These are phyloP conservation scores for Helleia helle DNA, from an alignment of 2,888 invertebrate genomes.

Conservation along the genomic window DNA sequence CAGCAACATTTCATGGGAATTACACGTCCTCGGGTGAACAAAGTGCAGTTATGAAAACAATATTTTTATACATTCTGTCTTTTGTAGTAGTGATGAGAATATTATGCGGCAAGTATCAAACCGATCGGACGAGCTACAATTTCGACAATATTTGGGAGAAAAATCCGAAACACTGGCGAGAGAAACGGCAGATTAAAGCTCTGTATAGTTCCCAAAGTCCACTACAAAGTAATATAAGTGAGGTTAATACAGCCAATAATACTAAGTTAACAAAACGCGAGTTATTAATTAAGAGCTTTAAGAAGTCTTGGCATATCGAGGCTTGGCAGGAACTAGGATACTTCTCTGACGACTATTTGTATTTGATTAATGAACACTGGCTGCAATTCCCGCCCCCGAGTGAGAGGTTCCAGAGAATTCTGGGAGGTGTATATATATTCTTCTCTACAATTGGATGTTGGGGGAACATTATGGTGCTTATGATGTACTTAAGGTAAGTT, in stretches of 20 bases:
- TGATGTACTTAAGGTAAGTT: conserved; percentile 81
- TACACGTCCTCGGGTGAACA: conserved; percentile 36
- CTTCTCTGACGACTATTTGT: conserved; percentile 72
- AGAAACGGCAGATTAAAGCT: conserved; percentile 11
- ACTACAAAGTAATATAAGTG: conserved; percentile 11
- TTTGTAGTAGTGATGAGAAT: conserved; percentile 30
- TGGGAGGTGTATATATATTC: conserved; percentile 76
- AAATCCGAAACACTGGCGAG: conserved; percentile 8
- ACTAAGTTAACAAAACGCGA: conserved; percentile 23
- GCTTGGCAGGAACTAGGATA: conserved; percentile 69
- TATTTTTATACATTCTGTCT: conserved; percentile 29
- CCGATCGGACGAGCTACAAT: conserved; percentile 5
- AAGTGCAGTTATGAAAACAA: conserved; percentile 34
- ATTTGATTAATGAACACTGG: conserved; percentile 82
- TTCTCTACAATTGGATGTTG: conserved; percentile 78
- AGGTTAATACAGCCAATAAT: conserved; percentile 12
- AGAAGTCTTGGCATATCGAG: conserved; percentile 51
- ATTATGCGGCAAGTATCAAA: conserved; percentile 29
- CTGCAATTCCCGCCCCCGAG: conserved; percentile 78
- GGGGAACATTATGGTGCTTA: conserved; percentile 81
- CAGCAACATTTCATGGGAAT: conserved; percentile 33
- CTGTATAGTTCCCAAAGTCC: conserved; percentile 10
- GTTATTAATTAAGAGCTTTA: conserved; percentile 44
- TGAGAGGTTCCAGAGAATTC: conserved; percentile 67
- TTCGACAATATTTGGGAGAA: conserved; percentile 2